Percentiles rank a stretch among this genome's conserved stretches.
These are phyloP conservation scores for Heliconius charithonia DNA, from an alignment of 2,888 invertebrate genomes.

Conservation along the genomic window DNA sequence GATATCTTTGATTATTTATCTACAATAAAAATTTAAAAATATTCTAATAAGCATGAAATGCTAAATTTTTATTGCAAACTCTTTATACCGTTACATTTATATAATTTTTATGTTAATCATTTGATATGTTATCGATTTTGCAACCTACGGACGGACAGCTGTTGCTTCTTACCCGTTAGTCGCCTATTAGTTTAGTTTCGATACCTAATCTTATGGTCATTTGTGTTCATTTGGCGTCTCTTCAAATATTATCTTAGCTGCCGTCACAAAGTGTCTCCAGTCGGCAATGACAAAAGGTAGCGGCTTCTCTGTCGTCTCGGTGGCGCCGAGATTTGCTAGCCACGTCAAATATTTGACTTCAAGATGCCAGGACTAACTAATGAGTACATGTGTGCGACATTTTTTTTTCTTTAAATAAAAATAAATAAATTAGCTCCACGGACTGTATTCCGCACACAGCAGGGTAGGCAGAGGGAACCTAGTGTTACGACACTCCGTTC, in stretches of 20 bases:
- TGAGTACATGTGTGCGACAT: constrained; percentile 76
- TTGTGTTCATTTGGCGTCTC: constrained; percentile 78
- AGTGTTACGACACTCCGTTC: too few relatives aligned
- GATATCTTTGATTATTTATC: background rate
- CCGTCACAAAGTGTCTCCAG: constrained; percentile 56
- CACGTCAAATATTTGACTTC: constrained; percentile 77
- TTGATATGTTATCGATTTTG: constrained; percentile 29
- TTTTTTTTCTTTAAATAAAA: constrained; percentile 53
- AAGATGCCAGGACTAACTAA: constrained; percentile 70
- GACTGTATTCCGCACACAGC: too few relatives aligned
- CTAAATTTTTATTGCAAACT: background rate
- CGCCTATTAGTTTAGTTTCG: constrained; percentile 47
- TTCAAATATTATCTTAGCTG: constrained; percentile 78
- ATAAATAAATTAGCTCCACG: too few relatives aligned
- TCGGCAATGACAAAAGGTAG: constrained; percentile 59
- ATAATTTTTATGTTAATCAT: constrained; percentile 31
- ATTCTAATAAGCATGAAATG: constrained; percentile 6
- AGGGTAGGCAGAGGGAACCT: too few relatives aligned
- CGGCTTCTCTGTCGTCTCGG: constrained; percentile 58
- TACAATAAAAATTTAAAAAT: constrained; percentile 1
- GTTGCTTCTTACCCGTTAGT: constrained; percentile 45
- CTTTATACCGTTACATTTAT: constrained; percentile 27
- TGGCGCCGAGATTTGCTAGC: constrained; percentile 78
- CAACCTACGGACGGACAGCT: constrained; percentile 46
- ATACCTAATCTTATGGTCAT: constrained; percentile 78